These are phyloP conservation scores for Idaea straminata DNA, from an alignment of 2,888 invertebrate species.

Conservation along the genomic window DNA sequence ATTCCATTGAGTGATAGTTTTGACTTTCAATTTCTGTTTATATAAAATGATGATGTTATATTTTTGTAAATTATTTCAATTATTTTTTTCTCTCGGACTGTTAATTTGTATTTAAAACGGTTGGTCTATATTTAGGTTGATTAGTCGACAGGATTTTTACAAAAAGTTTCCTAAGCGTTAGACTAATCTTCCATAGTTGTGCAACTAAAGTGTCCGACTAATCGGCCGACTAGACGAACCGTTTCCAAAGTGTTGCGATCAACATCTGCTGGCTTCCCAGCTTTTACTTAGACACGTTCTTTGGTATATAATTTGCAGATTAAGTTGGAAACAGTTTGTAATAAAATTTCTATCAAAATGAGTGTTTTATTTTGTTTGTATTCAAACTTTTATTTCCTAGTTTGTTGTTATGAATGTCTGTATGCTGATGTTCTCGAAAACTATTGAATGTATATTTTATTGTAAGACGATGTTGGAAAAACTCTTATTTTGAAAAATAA, in stretches of 20 bases:
- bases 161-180: background rate
- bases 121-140: constrained; percentile 46
- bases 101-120: constrained; percentile 50
- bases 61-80: constrained; percentile 71
- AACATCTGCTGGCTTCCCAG: constrained; percentile 58
- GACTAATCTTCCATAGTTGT: constrained; percentile 7
- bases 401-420: too few species aligned
- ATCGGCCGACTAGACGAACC: constrained; percentile 44
- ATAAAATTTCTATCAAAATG: constrained; percentile 77
- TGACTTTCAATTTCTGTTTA: constrained; percentile 61
- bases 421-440: too few species aligned
- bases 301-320: constrained; percentile 74
- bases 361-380: constrained; percentile 42
- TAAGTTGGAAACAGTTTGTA: constrained; percentile 75
- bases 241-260: constrained; percentile 58
- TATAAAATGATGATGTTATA: constrained; percentile 63
- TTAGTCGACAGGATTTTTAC: constrained; percentile 21
- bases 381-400: background rate
- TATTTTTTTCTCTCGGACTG: constrained; percentile 45
- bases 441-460: too few species aligned
- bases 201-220: constrained; percentile 7
- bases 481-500: too few species aligned
- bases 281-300: constrained; percentile 62
- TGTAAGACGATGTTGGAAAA: too few species aligned
- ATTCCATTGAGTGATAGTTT: constrained; percentile 65